Evolutionary conservation across 2,888 invertebrate genomes (phyloP).

Genomic region (Micropterix aruncella): DNA sequence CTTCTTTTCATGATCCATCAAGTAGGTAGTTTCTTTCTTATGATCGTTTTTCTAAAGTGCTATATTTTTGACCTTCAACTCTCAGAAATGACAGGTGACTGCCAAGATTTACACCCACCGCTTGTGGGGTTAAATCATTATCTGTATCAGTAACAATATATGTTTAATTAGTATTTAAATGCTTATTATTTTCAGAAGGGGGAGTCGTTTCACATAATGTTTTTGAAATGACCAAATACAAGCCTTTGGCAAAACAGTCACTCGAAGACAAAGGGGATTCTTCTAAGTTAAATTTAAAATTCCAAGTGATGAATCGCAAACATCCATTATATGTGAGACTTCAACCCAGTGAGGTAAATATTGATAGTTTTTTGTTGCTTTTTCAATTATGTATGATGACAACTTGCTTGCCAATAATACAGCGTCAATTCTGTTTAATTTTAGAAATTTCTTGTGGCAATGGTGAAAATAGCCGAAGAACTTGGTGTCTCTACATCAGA

Average conservation of each 20-base stretch:
- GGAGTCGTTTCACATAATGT: neutral
- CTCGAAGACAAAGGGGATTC: neutral
- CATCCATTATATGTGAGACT: neutral
- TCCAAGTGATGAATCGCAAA: neutral
- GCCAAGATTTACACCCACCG: too few species aligned
- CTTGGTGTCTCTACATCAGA: conserved; percentile 5
- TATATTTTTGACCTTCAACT: too few species aligned
- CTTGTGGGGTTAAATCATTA: too few species aligned
- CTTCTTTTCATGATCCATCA: too few species aligned
- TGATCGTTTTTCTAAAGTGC: too few species aligned
- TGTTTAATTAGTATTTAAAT: too few species aligned
- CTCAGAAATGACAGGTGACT: too few species aligned
- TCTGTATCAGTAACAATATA: too few species aligned
- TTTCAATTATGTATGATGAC: neutral
- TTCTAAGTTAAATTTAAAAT: neutral
- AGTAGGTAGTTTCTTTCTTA: too few species aligned
- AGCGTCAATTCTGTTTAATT: conserved; percentile 7
- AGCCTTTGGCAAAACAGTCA: neutral
- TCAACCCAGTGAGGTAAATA: neutral
- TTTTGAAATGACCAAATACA: neutral
- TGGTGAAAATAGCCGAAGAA: conserved; percentile 33
- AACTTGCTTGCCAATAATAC: neutral
- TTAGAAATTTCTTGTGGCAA: conserved; percentile 21
- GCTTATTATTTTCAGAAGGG: neutral
- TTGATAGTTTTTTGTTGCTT: neutral